Base-by-base conservation (phyloP, 1,140 invertebrate genomes). In the Halyomorpha halys region DNA sequence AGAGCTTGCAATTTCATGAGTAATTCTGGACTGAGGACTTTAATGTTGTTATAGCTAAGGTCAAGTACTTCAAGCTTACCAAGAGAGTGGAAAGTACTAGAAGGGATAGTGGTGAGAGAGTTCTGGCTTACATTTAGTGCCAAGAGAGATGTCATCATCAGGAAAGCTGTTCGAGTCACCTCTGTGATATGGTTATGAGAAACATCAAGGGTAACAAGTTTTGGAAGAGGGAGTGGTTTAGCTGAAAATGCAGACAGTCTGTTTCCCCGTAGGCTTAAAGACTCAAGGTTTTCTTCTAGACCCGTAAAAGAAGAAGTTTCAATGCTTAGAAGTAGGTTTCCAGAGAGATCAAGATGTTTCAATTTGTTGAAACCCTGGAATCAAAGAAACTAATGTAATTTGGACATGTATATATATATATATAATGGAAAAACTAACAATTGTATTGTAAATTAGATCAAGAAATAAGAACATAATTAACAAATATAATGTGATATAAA, bases 121-220 rank as follows among this genome's bases (percentile, higher is more conserved):
- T 93, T 93, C 11, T 81, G 77, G 68, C 88, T 90, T 15, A 94
- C 73, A 73, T 92, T 90, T 0, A 94, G 74, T 70, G 83, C 79
- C n/a, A 82, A 78, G 34, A 94, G 73, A 54, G 80, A 81, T 1
- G 82, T 78, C 25, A 91, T 74, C n/a, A 81, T 77, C 4, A 80
- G 76, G 63, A 94, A 91, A 0, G 84, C 81, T 30, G 82, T 83
- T 0, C 79, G 76, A 0, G 83, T 77, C 13, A 91, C 71, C 65
- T 86, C 84, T 0, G 82, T 83, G 13, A 93, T 71, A 70, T 86
- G 82, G 71, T 94, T 94, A 23, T 81, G 80, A n/a, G 87, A 87
- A 18, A 93, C 72, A 73, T 91, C 87, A 11, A 93, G 74, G 30
- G 79, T 82, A 69, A 84, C 76, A 9, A 93, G 74, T 62, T 82